phyloP scores from a whole-genome alignment of 2,888 invertebrate species.

The Steinernema hermaphroditum region DNA sequence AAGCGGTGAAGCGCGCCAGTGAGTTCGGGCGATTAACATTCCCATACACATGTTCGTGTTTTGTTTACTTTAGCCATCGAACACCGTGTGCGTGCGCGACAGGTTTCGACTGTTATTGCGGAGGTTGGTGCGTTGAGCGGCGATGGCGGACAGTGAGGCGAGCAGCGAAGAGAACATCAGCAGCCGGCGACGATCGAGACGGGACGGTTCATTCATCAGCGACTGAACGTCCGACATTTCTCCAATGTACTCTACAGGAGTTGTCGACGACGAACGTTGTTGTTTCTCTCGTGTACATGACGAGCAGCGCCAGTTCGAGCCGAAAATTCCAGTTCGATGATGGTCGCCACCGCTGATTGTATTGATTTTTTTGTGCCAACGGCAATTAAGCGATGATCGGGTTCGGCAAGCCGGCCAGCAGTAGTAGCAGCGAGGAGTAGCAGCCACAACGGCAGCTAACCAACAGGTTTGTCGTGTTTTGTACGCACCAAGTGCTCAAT shows the following conservation, averaged over 20 bases:
- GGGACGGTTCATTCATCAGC: background rate
- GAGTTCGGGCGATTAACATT: slow-evolving; percentile 14
- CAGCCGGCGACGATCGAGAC: background rate
- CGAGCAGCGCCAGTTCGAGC: background rate
- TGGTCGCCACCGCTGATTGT: slow-evolving; percentile 1
- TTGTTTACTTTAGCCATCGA: slow-evolving; percentile 26
- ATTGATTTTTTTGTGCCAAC: slow-evolving; percentile 30
- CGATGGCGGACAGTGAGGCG: background rate
- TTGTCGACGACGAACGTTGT: background rate
- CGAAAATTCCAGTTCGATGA: background rate
- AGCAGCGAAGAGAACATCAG: no score
- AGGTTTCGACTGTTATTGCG: slow-evolving; percentile 27
- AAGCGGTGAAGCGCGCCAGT: background rate
- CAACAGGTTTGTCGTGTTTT: slow-evolving; percentile 22
- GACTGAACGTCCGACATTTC: slow-evolving; percentile 5
- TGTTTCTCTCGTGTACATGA: background rate
- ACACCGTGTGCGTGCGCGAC: background rate
- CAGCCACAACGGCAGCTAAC: background rate
- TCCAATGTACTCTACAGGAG: background rate
- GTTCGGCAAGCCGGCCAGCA: slow-evolving; percentile 5
- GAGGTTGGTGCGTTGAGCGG: background rate
- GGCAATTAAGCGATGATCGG: slow-evolving; percentile 25
- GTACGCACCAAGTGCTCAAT: background rate
- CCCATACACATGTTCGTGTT: slow-evolving; percentile 27
- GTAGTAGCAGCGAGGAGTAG: background rate